Base-by-base conservation (phyloP, 1,140 invertebrate genomes). In the Doryteuthis pealeii region DNA sequence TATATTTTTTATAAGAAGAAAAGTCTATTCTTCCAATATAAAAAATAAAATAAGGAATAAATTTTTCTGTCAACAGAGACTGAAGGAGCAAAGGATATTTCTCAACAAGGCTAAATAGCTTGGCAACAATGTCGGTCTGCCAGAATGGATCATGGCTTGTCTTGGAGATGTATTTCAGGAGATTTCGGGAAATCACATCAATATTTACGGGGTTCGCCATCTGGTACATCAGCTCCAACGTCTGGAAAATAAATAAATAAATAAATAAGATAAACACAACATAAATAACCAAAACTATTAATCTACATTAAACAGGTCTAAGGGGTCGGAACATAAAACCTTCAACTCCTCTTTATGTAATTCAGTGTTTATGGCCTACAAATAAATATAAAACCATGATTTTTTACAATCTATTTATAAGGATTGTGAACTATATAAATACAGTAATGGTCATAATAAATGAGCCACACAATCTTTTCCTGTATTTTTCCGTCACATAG, bases 191-290 rank as follows among this genome's bases (percentile, higher is more conserved):
- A 14, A 85, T 80, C 12, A 83, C 80, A 68, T 83, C 74, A 8
- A 84, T 79, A 77, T 86, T 86, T 18, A 73, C 72, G 4, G 45
- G 65, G 68, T 85, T 83, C 74, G 82, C 76, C 80, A 85, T 85
- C 45, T 76, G 75, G 74, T 81, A 83, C 35, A 86, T 78, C 22
- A 86, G 70, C 18, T 79, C 76, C 22, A 83, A 69, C n/a, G 83
- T 86, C 80, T 83, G 76, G 33, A 65, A 54, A 74, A 58, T 26
- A 68, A 74, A 40, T 6, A 68, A 70, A 58, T 26, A 45, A 54
- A 0, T 65, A 68, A 10, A 35, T 49, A 58, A 3, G 45, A 72
- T 2, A 26, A n/a, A 12, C 4, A 58, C 6, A 2, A n/a, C 14
- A 8, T 1, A 4, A n/a, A 54, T 1, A 49, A 45, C 28, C 3